Evolutionary conservation across 2,797 vertebrate species (phyloP).

Genomic region (Discoglossus pictus): DNA sequence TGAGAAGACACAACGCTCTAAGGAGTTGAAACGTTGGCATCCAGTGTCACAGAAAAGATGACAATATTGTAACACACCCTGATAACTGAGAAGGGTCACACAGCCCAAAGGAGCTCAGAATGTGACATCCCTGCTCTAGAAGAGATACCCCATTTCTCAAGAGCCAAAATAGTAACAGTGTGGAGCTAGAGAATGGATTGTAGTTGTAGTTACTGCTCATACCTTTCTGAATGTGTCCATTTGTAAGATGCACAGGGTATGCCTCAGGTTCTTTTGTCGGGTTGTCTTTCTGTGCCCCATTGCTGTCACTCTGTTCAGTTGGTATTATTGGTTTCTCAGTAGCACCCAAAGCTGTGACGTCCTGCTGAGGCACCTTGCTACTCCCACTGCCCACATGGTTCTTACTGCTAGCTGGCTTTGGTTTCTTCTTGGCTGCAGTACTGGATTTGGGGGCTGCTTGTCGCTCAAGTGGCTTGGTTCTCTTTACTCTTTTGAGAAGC

Average conservation of each 20-base stretch:
- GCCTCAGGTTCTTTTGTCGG: not conserved
- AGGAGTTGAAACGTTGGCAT: too few species aligned
- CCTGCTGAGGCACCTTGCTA: slow-evolving; percentile 51
- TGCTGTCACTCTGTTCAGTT: slow-evolving; percentile 7
- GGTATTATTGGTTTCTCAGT: not conserved
- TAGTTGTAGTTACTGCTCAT: not conserved
- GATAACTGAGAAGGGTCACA: too few species aligned
- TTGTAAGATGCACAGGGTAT: not conserved
- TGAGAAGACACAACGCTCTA: too few species aligned
- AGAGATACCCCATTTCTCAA: too few species aligned
- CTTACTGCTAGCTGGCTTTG: slow-evolving; percentile 48
- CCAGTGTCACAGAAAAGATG: too few species aligned
- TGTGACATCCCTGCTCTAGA: too few species aligned
- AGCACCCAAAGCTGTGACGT: not conserved
- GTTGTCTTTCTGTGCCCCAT: not conserved
- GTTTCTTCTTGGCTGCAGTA: slow-evolving; percentile 48
- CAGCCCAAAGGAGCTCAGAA: too few species aligned
- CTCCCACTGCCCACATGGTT: slow-evolving; percentile 48
- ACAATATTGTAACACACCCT: too few species aligned
- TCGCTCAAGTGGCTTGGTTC: slow-evolving; percentile 56
- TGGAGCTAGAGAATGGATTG: too few species aligned
- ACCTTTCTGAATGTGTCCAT: not conserved
- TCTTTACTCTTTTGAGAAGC: slow-evolving; percentile 79
- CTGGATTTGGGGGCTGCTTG: slow-evolving; percentile 46
- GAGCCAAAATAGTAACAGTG: too few species aligned